phyloP scores from a whole-genome alignment of 2,888 invertebrate genomes.

The Athalia circularis region DNA sequence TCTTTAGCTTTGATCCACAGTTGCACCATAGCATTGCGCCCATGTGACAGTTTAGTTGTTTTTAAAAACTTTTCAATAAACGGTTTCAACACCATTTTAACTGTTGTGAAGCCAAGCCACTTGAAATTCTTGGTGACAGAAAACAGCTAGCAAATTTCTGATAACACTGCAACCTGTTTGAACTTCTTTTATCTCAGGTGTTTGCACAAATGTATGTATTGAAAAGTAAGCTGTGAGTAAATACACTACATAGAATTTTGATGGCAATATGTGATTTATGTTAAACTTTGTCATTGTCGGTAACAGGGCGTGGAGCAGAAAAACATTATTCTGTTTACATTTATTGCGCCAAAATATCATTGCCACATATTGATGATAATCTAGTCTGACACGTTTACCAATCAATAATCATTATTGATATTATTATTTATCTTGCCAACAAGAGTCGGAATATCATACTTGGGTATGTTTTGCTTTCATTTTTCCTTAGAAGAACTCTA shows the following conservation, averaged over 20 bases:
- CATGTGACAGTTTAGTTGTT: too few species aligned
- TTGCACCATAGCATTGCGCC: too few species aligned
- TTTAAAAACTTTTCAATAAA: too few species aligned
- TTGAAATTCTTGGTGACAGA: neutral
- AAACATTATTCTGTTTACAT: neutral
- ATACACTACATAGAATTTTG: neutral
- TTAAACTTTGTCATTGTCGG: neutral
- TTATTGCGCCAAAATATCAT: neutral
- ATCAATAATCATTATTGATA: too few species aligned
- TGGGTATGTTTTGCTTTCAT: too few species aligned
- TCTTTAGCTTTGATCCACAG: too few species aligned
- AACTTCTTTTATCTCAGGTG: constrained; percentile 7
- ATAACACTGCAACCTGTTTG: constrained; percentile 12
- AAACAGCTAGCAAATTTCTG: constrained; percentile 5
- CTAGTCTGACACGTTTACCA: neutral
- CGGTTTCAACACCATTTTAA: neutral
- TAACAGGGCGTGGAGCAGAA: neutral
- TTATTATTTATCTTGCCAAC: too few species aligned
- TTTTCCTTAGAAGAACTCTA: neutral
- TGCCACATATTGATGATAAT: neutral
- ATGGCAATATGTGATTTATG: constrained; percentile 17
- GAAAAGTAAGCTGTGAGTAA: neutral
- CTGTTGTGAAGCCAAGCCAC: neutral
- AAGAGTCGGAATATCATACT: too few species aligned
- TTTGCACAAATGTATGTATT: constrained; percentile 12